phyloP scores from a whole-genome alignment of 2,797 vertebrate species.

The Strix occidentalis region DNA sequence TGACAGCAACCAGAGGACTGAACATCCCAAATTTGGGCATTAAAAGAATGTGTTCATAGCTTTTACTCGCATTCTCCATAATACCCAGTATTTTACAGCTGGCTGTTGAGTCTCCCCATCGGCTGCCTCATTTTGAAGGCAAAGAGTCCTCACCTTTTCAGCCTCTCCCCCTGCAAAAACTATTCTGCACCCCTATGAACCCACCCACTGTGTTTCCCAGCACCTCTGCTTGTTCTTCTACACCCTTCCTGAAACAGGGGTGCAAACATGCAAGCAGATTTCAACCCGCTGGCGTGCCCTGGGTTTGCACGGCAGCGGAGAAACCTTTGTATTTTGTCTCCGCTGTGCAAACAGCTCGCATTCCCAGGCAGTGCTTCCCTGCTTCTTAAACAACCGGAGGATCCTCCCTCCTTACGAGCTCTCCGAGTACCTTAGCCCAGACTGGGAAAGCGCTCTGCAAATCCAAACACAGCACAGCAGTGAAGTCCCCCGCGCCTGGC shows the following conservation, averaged over 20 bases:
- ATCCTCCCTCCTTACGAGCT: not conserved
- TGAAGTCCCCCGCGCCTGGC: not conserved
- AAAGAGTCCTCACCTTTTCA: not conserved
- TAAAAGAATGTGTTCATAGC: not conserved
- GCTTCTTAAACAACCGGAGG: not conserved
- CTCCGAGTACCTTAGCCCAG: not conserved
- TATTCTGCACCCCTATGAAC: not conserved
- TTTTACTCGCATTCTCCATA: not conserved
- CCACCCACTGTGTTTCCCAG: not conserved
- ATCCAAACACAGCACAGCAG: not conserved
- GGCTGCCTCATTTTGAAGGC: not conserved
- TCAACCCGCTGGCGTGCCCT: not conserved
- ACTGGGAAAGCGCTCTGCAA: not conserved
- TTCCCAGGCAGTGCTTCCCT: not conserved
- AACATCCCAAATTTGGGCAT: accelerated
- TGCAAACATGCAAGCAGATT: not conserved
- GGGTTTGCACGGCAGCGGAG: not conserved
- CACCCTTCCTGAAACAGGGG: too few relatives aligned
- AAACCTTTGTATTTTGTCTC: not conserved
- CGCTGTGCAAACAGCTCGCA: not conserved
- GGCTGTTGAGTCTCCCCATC: accelerated
- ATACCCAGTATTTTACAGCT: not conserved
- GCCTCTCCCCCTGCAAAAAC: not conserved
- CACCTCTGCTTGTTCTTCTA: not conserved
- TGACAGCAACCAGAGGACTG: too few relatives aligned